Conservation (phyloP, 2,113 vertebrate species). For the Marmota monax region DNA sequence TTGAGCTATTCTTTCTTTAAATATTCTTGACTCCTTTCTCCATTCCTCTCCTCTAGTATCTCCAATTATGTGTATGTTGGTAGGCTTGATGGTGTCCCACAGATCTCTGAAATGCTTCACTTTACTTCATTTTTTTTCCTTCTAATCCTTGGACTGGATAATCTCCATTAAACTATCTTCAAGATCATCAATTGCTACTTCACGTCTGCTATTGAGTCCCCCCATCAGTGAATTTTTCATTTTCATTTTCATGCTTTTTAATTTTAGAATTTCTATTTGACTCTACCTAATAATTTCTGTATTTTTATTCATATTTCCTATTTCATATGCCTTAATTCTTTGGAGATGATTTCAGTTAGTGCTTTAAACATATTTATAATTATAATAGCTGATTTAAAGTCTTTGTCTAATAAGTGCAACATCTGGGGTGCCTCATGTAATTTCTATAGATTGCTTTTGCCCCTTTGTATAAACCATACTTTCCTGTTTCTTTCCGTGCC, state of each 20-base stretch:
- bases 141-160: background rate
- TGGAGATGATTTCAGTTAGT: background rate
- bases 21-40: background rate
- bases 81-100: background rate
- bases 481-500: background rate
- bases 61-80: background rate
- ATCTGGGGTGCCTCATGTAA: background rate
- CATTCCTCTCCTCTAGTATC: background rate
- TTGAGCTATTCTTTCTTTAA: background rate
- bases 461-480: background rate
- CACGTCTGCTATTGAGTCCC: background rate
- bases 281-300: background rate
- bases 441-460: background rate
- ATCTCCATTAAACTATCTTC: background rate
- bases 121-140: slow-evolving; percentile 11
- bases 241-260: background rate
- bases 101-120: background rate
- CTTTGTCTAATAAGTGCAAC: background rate
- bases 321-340: background rate
- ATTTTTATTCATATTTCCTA: background rate
- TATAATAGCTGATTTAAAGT: slow-evolving; percentile 6
- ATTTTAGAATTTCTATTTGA: background rate
- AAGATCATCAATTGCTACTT: background rate
- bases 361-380: background rate
- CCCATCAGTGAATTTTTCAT: background rate